Base-by-base conservation (phyloP, 2,888 invertebrate species). In the Disparrhopalites patrizii region DNA sequence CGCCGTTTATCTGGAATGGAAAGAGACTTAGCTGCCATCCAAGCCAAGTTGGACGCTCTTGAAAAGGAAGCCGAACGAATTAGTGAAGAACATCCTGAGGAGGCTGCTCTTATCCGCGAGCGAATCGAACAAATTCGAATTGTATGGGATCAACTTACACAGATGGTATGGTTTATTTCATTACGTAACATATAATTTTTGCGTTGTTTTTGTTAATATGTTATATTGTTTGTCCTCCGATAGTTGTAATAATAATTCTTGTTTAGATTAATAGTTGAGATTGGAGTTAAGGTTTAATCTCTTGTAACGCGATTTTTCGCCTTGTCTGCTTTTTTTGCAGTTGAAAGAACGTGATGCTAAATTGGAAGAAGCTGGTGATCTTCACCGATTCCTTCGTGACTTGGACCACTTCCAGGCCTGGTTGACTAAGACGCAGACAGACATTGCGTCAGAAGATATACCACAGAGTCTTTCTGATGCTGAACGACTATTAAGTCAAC, bases 361-460 rank as follows among this genome's bases (percentile, higher is more conserved):
- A 79, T 81, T 99, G 79, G 99, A 99, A 80, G 99, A 99, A 80
- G 98, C 98, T 3, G 98, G 98, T 55, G 99, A 99, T 78, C 83
- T 99, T 74, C 99, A 99, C 80, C 87, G 98, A 66, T 97, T 97
- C 89, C 84, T 97, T 75, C 89, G 98, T 70, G 98, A 99, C 80
- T 86, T 99, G 77, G 99, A 99, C 81, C 98, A 99, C 82, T 99
- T 99, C 93, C 96, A 97, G 81, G 88, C 93, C 0, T 99, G 98
- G 98, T 85, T 99, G 75, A 94, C 96, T 65, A 94, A 96, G 82
- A 98, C 98, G 0, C 98, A 99, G 83, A 97, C 95, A n/a, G 96
- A 97, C 78, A 95, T 97, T 65, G 96, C 97, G 54, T 94, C 93
- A 3, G 95, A 97, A 81, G 97, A 97, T 78, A 93, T 91, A 36